These are phyloP conservation scores for Pristionchus japonicus DNA, from an alignment of 2,888 invertebrate genomes.

Conservation along the genomic window DNA sequence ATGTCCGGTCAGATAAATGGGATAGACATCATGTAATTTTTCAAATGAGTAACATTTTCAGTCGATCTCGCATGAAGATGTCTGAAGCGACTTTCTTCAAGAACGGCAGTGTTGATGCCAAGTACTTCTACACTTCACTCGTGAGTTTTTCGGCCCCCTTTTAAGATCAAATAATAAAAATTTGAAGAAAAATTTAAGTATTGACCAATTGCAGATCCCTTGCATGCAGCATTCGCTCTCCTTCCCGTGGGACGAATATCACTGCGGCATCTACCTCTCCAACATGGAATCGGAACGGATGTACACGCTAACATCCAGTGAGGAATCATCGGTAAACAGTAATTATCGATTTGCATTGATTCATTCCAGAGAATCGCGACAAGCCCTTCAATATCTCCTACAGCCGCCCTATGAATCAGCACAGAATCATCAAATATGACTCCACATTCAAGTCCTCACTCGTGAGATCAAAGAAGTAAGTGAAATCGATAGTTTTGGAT, in stretches of 20 bases:
- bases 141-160: background rate
- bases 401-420: background rate
- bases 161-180: background rate
- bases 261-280: background rate
- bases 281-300: background rate
- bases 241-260: slow-evolving; percentile 8
- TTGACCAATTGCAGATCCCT: background rate
- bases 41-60: background rate
- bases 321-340: background rate
- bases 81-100: background rate
- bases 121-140: background rate
- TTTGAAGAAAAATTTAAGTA: background rate
- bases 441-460: background rate
- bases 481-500: background rate
- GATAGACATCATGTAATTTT: background rate
- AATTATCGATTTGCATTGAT: background rate
- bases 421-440: background rate
- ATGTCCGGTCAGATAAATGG: too few relatives aligned
- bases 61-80: background rate
- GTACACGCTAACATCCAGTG: background rate
- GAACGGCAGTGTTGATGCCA: background rate
- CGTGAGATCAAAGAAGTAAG: background rate
- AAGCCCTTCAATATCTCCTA: slow-evolving; percentile 27
- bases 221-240: background rate
- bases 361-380: background rate